Base-by-base conservation (phyloP, 1,140 invertebrate species). In the Parasteatoda tepidariorum region DNA sequence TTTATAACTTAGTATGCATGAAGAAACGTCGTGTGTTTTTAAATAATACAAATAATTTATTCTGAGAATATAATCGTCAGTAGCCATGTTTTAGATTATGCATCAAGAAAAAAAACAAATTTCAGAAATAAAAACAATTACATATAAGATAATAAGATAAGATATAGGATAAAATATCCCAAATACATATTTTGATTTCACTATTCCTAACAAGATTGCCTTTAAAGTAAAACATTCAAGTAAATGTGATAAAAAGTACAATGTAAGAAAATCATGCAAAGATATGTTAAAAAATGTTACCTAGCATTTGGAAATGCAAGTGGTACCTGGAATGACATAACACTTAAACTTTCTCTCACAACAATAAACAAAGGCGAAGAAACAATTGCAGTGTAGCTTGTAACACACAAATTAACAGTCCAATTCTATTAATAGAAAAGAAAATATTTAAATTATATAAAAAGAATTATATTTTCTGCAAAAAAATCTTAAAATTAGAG, bases 261-360 rank as follows among this genome's bases (percentile, higher is more conserved):
- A 11, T 15, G 11, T 61, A 28, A 61, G 24, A n/a, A 61, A 11
- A n/a, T n/a, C 41, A 48, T 48, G 24, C 24, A n/a, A 15, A n/a
- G 9, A 61, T 61, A 61, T 9, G 11, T 9, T 9, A 61, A 22
- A n/a, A n/a, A n/a, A n/a, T n/a, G n/a, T 75, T 68, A 81, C 76
- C 48, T 59, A 7, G 38, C 33, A 26, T 13, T 22, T 26, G 62
- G 31, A 59, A 81, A 81, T 13, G 4, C 15, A 3, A 81, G 15
- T 28, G 78, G 78, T 13, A 82, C 31, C 48, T 71, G 66, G 28
- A 70, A 82, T 6, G 78, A 71, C 67, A 71, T 82, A 13, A 82
- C 78, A 48, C 48, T 70, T 7, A 82, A 26, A n/a, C 78, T 82
- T 22, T 82, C 54, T 22, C 78, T n/a, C 0, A 82, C 55, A 26